Evolutionary conservation across 2,113 vertebrate species (phyloP).

Genomic region (Thamnaconus septentrionalis): DNA sequence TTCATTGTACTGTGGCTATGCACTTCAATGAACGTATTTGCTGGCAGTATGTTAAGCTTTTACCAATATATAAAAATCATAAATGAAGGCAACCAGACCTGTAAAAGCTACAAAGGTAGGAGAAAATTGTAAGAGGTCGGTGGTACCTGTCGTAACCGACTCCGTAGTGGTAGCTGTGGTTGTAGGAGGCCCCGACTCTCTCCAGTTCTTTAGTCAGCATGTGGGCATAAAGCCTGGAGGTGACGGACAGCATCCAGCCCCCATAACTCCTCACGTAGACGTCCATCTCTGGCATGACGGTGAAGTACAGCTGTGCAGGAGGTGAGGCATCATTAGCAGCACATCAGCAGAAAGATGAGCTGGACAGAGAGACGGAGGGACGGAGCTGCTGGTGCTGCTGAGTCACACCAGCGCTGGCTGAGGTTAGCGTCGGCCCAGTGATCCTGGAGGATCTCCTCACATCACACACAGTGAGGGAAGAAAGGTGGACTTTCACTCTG

Average conservation of each 20-base stretch:
- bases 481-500: too few species aligned
- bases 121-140: conserved; percentile 65
- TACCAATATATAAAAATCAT: too few species aligned
- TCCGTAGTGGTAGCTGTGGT: conserved; percentile 73
- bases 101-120: too few species aligned
- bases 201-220: conserved; percentile 73
- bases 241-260: conserved; percentile 80
- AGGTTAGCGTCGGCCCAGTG: too few species aligned
- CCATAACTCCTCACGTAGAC: conserved; percentile 78
- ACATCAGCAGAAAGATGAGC: not conserved
- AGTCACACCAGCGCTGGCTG: too few species aligned
- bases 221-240: conserved; percentile 74
- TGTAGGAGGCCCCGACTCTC: conserved; percentile 62
- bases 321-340: not conserved
- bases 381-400: not conserved
- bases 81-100: too few species aligned
- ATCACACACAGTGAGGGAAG: too few species aligned
- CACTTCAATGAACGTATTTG: too few species aligned
- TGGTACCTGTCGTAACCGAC: conserved; percentile 77
- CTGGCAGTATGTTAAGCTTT: too few species aligned
- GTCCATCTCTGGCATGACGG: conserved; percentile 76
- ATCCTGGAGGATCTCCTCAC: too few species aligned
- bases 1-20: too few species aligned
- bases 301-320: conserved; percentile 73
- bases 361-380: not conserved